Evolutionary conservation across 35 echinoderm and acorn worm genomes (phyloP).

Genomic region (Amphiura filiformis): DNA sequence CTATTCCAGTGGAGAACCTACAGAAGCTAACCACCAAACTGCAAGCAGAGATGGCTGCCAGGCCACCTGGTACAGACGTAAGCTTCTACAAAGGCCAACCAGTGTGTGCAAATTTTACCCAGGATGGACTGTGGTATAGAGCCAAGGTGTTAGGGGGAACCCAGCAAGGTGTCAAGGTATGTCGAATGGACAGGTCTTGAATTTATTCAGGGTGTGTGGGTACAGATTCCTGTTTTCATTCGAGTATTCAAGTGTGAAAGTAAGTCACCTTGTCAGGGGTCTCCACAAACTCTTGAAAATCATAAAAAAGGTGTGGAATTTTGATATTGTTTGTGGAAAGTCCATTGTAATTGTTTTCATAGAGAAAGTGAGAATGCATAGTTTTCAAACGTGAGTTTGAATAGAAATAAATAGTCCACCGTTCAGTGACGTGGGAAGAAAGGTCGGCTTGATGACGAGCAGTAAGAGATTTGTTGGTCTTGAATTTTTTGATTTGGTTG

Average conservation of each 20-base stretch:
- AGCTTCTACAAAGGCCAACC: constrained; percentile 26
- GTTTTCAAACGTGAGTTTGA: too few relatives aligned
- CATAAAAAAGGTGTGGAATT: too few relatives aligned
- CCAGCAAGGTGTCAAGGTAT: constrained; percentile 20
- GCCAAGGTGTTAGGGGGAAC: constrained; percentile 31
- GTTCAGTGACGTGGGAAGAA: too few relatives aligned
- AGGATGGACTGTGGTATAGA: constrained; percentile 53
- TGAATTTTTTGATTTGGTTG: too few relatives aligned
- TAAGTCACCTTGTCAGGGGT: background rate
- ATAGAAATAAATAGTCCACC: too few relatives aligned
- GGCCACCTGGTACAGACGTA: background rate
- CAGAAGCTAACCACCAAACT: background rate
- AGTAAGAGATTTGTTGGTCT: too few relatives aligned
- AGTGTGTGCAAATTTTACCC: constrained; percentile 38
- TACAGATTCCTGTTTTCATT: background rate
- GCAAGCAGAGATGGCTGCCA: background rate
- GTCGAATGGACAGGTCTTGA: background rate
- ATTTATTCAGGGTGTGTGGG: too few relatives aligned
- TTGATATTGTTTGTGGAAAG: too few relatives aligned
- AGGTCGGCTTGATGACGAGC: too few relatives aligned
- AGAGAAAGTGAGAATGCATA: too few relatives aligned
- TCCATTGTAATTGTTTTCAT: too few relatives aligned
- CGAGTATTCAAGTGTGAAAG: background rate
- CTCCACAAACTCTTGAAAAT: too few relatives aligned
- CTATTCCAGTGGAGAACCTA: background rate